Conservation (phyloP, 1,140 invertebrate genomes). For the Aphidius ervi region DNA sequence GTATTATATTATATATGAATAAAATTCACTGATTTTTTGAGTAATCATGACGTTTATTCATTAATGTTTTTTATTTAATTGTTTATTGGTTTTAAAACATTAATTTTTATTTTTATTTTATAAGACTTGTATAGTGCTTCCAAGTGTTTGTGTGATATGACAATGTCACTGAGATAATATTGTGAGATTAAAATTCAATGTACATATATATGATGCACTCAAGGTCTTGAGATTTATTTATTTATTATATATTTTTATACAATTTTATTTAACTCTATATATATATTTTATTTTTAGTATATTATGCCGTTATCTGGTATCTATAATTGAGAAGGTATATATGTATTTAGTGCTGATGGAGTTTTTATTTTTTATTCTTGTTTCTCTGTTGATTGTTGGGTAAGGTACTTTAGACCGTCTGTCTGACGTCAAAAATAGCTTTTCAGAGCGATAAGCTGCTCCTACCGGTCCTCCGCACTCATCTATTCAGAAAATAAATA, state of each 20-base stretch:
- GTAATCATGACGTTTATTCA: too few species aligned
- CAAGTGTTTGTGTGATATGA: conserved; percentile 11
- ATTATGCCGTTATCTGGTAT: too few species aligned
- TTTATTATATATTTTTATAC: background rate
- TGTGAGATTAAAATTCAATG: conserved; percentile 12
- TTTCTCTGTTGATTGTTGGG: background rate
- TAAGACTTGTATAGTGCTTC: conserved; percentile 9
- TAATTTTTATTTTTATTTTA: conserved; percentile 16
- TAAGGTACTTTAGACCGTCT: conserved; percentile 9
- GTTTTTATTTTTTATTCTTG: conserved; percentile 1
- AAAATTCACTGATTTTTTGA: too few species aligned
- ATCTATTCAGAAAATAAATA: background rate
- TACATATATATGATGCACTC: conserved; percentile 13
- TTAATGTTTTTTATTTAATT: too few species aligned
- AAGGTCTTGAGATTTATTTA: conserved; percentile 10
- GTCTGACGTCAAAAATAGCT: conserved; percentile 13
- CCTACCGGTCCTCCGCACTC: conserved; percentile 2
- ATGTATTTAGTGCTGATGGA: conserved; percentile 4
- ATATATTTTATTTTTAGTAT: too few species aligned
- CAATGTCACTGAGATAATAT: conserved; percentile 38
- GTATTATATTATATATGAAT: too few species aligned
- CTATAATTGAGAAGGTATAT: too few species aligned
- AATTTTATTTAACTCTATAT: too few species aligned
- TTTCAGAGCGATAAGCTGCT: conserved; percentile 7
- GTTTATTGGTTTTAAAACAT: conserved; percentile 6